Evolutionary conservation across 2,113 vertebrate species (phyloP).

Genomic region (Prunella himalayana): DNA sequence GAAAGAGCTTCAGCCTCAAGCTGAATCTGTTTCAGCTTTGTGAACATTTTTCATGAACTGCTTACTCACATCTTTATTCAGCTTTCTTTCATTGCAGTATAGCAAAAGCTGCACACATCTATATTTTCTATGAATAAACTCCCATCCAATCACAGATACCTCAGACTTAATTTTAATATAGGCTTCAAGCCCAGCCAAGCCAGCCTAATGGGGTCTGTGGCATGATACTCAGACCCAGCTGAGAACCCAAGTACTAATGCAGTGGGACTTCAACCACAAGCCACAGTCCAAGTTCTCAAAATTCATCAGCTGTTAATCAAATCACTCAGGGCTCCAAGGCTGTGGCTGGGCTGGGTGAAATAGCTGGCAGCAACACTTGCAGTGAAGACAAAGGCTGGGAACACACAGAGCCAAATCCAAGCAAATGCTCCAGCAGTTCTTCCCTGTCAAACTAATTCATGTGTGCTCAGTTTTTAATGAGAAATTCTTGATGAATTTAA

Average conservation of each 20-base stretch:
- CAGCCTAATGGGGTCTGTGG: not conserved
- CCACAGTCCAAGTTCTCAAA: not conserved
- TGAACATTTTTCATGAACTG: not conserved
- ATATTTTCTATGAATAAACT: not conserved
- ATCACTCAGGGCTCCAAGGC: not conserved
- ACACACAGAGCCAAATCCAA: not conserved
- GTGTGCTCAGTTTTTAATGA: not conserved
- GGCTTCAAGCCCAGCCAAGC: not conserved
- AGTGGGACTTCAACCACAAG: not conserved
- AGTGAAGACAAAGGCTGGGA: not conserved
- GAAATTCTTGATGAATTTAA: conserved; percentile 19
- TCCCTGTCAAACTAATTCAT: not conserved
- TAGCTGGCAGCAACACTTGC: not conserved
- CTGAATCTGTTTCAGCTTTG: not conserved
- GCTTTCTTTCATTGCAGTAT: not conserved
- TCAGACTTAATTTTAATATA: not conserved
- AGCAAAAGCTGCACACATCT: not conserved
- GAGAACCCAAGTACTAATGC: not conserved
- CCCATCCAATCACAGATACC: not conserved
- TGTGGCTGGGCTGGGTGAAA: not conserved
- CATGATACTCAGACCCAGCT: not conserved
- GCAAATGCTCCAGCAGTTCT: not conserved
- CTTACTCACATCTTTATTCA: not conserved
- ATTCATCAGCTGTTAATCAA: not conserved
- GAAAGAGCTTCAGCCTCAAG: fast-evolving